Evolutionary conservation across 2,797 vertebrate genomes (phyloP).

Genomic region (Odontamblyopus rebecca): DNA sequence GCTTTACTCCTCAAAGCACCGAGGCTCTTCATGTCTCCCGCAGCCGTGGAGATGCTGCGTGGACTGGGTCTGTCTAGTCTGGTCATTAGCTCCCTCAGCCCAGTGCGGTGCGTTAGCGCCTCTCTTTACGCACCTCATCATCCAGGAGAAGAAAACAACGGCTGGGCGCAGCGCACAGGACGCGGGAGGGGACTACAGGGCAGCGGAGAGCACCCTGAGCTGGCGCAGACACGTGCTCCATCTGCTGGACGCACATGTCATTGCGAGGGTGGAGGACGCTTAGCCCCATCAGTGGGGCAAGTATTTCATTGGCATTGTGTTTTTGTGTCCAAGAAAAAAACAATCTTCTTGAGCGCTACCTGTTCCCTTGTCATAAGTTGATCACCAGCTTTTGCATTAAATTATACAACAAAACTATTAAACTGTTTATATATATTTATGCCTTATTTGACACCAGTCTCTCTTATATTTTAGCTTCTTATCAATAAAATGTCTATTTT

Average conservation of each 20-base stretch:
- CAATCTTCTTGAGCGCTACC: too few species aligned
- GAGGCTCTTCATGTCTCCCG: constrained; percentile 62
- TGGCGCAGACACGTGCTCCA: constrained; percentile 34
- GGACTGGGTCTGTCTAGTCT: constrained; percentile 23
- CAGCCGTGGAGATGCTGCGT: constrained; percentile 26
- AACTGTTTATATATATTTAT: too few species aligned
- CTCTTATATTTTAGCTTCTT: too few species aligned
- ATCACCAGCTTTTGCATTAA: too few species aligned
- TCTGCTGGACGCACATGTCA: constrained; percentile 44
- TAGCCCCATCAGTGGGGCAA: too few species aligned
- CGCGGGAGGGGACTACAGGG: constrained; percentile 40
- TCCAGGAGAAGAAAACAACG: constrained; percentile 58
- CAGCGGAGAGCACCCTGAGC: background rate
- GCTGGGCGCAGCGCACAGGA: constrained; percentile 24
- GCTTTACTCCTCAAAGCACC: constrained; percentile 33
- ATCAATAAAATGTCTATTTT: too few species aligned
- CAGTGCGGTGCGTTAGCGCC: constrained; percentile 55
- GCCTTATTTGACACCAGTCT: too few species aligned
- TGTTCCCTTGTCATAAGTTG: too few species aligned
- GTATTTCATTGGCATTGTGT: too few species aligned
- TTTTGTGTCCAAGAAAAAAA: too few species aligned
- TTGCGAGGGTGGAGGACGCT: background rate
- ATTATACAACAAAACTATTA: too few species aligned
- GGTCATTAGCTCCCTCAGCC: constrained; percentile 37
- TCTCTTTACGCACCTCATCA: constrained; percentile 64